Conservation (phyloP, 2,113 vertebrate species). For the Heloderma charlesbogerti region DNA sequence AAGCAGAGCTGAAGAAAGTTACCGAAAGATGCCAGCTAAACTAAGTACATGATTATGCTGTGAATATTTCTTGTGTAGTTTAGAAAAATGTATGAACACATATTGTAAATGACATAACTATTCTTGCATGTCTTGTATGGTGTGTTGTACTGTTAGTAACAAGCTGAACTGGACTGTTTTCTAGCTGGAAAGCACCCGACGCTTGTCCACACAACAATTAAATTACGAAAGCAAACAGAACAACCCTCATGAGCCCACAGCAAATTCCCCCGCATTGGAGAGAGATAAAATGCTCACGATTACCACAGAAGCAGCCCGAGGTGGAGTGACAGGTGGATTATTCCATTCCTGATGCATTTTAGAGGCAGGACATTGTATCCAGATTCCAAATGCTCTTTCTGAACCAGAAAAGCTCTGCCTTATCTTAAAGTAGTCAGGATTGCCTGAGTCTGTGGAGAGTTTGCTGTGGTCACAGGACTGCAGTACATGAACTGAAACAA, state of each 20-base stretch:
- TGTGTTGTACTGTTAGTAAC: background rate
- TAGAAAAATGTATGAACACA: background rate
- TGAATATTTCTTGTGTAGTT: background rate
- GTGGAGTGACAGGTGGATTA: background rate
- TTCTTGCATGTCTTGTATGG: conserved; percentile 11
- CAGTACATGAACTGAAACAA: background rate
- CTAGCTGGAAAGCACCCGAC: background rate
- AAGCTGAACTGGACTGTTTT: conserved; percentile 4
- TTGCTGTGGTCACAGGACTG: background rate
- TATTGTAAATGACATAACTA: background rate
- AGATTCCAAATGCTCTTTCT: background rate
- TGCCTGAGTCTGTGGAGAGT: background rate
- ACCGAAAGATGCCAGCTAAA: background rate
- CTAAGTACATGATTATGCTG: background rate
- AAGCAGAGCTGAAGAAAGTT: conserved; percentile 25
- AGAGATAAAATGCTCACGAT: background rate
- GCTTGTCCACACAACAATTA: background rate
- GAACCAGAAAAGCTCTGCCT: background rate
- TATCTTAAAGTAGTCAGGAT: background rate
- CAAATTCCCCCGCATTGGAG: background rate
- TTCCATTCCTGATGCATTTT: conserved; percentile 15
- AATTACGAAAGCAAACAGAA: background rate
- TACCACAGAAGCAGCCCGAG: background rate
- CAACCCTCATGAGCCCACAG: background rate
- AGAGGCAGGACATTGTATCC: background rate